A percentile compares a stretch with the other conserved stretches of the same genome.
phyloP scores from a whole-genome alignment of 2,888 invertebrate genomes.

The Parasteatoda lunata region DNA sequence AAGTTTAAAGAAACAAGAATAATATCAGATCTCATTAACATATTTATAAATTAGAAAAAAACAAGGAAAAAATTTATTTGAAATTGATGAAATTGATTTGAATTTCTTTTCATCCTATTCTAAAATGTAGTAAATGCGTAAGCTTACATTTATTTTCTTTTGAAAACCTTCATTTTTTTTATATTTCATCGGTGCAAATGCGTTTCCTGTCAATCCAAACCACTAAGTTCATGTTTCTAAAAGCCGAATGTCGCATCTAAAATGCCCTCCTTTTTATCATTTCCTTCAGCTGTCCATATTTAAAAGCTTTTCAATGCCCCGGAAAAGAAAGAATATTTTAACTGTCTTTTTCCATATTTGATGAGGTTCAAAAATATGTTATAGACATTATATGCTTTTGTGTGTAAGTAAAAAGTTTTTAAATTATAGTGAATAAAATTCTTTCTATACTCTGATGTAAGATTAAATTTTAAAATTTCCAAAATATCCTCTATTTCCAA shows the following conservation, averaged over 20 bases:
- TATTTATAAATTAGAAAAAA: background rate
- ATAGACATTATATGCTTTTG: too few relatives aligned
- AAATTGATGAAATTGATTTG: background rate
- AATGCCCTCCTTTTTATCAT: background rate
- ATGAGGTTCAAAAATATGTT: background rate
- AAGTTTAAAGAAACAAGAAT: background rate
- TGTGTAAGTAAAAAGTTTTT: too few relatives aligned
- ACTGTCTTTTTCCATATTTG: background rate
- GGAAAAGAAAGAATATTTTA: background rate
- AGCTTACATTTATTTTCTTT: background rate
- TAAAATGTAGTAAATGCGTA: background rate
- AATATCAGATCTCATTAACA: background rate
- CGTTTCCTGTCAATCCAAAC: background rate
- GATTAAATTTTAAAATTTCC: too few relatives aligned
- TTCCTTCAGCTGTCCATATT: background rate
- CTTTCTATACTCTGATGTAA: too few relatives aligned
- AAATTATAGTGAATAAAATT: too few relatives aligned
- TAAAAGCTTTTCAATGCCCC: slow-evolving; percentile 2
- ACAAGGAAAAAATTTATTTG: background rate
- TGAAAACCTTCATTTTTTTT: background rate
- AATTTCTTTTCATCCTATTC: background rate
- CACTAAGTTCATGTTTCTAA: background rate
- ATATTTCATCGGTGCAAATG: background rate
- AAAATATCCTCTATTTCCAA: too few relatives aligned
- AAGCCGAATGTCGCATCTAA: background rate